A percentile compares a stretch with the other conserved stretches of the same genome.
These are phyloP conservation scores for Alosa alosa DNA, from an alignment of 2,113 vertebrate genomes.

Conservation along the genomic window DNA sequence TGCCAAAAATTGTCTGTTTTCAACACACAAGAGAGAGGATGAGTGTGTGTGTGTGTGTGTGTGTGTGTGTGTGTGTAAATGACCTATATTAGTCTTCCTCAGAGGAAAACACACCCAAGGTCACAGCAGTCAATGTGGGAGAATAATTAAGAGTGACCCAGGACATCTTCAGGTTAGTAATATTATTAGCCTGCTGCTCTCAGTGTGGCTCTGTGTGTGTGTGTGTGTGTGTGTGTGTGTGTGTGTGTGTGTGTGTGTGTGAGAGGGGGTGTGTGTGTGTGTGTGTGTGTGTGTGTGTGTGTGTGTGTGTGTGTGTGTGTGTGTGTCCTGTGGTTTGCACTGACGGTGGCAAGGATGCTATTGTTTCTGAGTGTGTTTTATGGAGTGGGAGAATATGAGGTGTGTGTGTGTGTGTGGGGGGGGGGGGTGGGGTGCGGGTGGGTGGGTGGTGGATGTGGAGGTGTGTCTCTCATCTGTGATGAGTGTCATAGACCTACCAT, in stretches of 20 bases:
- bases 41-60: not conserved
- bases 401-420: not conserved
- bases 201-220: not conserved
- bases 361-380: not conserved
- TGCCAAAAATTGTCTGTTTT: not conserved
- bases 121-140: not conserved
- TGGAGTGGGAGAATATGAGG: not conserved
- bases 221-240: not conserved
- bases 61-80: not conserved
- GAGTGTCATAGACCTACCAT: not conserved
- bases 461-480: not conserved
- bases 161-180: not conserved
- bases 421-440: not conserved
- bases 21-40: not conserved
- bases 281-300: conserved; percentile 2
- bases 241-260: not conserved
- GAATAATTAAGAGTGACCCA: conserved; percentile 2
- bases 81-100: not conserved
- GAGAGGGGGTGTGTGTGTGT: not conserved
- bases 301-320: not conserved
- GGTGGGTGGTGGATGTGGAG: not conserved
- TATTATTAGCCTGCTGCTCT: not conserved
- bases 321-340: not conserved
- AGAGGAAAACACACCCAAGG: not conserved
- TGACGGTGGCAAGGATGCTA: not conserved